Base-by-base conservation (phyloP, 2,797 vertebrate genomes). In the Pseudochromis fuscus region DNA sequence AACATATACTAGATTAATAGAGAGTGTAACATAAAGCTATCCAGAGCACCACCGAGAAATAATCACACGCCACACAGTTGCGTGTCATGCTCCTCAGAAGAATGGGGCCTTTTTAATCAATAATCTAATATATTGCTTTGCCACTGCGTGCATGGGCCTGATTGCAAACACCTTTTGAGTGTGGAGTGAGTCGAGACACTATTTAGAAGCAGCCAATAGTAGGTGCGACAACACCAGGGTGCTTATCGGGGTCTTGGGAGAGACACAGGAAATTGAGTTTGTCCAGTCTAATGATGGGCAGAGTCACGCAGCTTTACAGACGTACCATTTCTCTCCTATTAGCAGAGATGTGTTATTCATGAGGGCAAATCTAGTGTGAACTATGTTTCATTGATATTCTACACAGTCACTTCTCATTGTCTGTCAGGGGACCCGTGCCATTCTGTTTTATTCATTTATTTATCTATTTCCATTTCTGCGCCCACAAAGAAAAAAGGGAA, bases 301-400 rank as follows among this genome's bases (percentile, higher is more conserved):
- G 79, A 89, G 90, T 92, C 87, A 87, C 68, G 59, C 84, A 63
- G 84, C 86, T 83, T 82, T 73, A 89, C 87, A 90, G 90, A 90
- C 82, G 21, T 75, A 88, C 85, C 65, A 72, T 90, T 91, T 92
- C 87, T 82, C 90, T 90, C 91, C 93, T 88, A 94, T 94, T 94
- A 95, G 90, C 87, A 82, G 73, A 80, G 74, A 94, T 94, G 92
- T 88, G 89, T 95, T 94, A 94, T 94, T 94, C 93, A 95, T 94
- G 93, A 94, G 94, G 93, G 91, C 91, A 91, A 90, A 91, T 90
- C 89, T 85, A 87, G 86, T 86, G 90, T 94, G 92, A 94, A 95
- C 93, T 93, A 55, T 90, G 81, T 91, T 89, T 91, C 92, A 93
- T 94, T 94, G 91, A 91, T 93, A 95, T 95, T 94, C 93, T 44